A percentile compares a stretch with the other conserved stretches of the same genome.
Conservation (phyloP, 2,797 vertebrate genomes). For the Chlorospingus flavigularis region DNA sequence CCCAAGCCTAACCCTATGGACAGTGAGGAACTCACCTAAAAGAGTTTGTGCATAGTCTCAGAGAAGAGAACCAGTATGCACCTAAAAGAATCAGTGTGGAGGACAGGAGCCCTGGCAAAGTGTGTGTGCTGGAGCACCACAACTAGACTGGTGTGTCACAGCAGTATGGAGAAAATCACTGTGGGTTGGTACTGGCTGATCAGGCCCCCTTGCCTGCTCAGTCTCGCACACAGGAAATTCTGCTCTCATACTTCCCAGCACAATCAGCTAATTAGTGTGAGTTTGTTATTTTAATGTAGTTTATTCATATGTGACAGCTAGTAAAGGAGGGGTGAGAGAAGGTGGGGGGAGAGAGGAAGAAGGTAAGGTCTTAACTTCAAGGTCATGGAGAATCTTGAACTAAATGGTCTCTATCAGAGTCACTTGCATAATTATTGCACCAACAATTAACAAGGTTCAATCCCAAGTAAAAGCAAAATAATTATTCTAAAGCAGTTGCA, state of each 20-base stretch:
- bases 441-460: conserved; percentile 33
- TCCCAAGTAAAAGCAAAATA: conserved; percentile 25
- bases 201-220: background rate
- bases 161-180: background rate
- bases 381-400: conserved; percentile 42
- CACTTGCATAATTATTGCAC: conserved; percentile 35
- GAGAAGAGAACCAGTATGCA: background rate
- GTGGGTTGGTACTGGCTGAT: background rate
- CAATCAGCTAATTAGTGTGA: conserved; percentile 68
- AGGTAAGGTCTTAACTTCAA: conserved; percentile 64
- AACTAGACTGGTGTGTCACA: background rate
- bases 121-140: background rate
- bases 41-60: background rate
- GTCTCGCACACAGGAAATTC: conserved; percentile 44
- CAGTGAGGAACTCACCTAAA: background rate
- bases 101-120: background rate
- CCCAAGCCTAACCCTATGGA: background rate
- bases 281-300: conserved; percentile 70
- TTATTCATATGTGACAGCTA: conserved; percentile 68
- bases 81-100: background rate
- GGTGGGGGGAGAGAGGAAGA: conserved; percentile 39
- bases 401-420: conserved; percentile 50
- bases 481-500: background rate
- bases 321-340: conserved; percentile 48
- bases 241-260: conserved; percentile 64